Conservation (phyloP, 2,797 vertebrate genomes). For the Ctenochaetus hawaiiensis region DNA sequence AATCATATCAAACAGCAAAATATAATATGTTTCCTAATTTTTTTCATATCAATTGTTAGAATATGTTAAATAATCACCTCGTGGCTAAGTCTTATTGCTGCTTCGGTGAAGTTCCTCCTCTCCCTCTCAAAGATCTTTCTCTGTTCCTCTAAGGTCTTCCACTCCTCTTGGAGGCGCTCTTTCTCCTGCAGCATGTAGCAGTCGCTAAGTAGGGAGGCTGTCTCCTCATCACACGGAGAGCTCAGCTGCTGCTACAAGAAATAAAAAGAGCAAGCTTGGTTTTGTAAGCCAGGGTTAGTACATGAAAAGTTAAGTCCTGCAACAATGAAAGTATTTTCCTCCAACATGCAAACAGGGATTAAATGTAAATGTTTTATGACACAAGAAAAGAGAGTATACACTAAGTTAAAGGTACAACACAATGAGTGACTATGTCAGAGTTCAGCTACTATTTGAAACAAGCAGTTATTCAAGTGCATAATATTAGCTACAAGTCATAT, state of each 20-base stretch:
- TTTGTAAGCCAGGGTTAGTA: not conserved
- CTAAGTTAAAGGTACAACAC: not conserved
- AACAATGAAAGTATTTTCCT: not conserved
- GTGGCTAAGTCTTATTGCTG: constrained; percentile 94
- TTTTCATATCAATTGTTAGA: too few relatives aligned
- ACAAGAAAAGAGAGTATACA: not conserved
- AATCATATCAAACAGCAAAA: too few relatives aligned
- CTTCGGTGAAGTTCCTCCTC: constrained; percentile 95
- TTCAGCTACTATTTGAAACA: not conserved
- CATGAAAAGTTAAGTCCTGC: not conserved
- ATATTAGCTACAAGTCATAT: not conserved
- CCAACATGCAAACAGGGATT: not conserved
- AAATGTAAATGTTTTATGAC: too few relatives aligned
- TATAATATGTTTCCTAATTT: too few relatives aligned
- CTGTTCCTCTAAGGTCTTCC: constrained; percentile 92
- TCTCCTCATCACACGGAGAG: constrained; percentile 91
- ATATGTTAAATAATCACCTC: constrained; percentile 85
- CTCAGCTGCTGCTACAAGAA: constrained; percentile 90
- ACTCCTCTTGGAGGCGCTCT: constrained; percentile 92
- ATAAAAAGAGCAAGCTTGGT: not conserved
- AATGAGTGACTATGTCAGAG: not conserved
- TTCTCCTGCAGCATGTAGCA: constrained; percentile 93
- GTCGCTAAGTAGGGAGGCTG: constrained; percentile 87
- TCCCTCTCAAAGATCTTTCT: constrained; percentile 95
- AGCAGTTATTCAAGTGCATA: not conserved